Conservation (phyloP, 2,888 invertebrate species). For the Platycheirus rosarum region DNA sequence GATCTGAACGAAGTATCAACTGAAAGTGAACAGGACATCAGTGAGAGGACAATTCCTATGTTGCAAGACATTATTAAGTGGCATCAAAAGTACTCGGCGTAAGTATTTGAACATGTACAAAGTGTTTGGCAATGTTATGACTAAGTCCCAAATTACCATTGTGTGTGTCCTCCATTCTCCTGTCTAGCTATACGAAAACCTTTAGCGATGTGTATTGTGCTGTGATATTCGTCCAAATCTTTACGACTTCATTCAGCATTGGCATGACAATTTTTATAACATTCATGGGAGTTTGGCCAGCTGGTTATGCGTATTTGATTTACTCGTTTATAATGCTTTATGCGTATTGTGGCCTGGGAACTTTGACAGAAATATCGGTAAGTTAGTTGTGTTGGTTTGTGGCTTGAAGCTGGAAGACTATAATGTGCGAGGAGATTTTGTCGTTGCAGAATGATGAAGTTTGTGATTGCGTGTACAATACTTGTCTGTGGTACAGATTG, state of each 20-base stretch:
- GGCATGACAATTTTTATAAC: slow-evolving; percentile 76
- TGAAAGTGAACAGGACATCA: not conserved
- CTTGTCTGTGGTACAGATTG: slow-evolving; percentile 76
- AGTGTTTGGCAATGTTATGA: not conserved
- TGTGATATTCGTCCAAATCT: slow-evolving; percentile 76
- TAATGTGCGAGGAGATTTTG: not conserved
- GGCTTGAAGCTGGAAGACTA: not conserved
- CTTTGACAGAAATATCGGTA: slow-evolving; percentile 77
- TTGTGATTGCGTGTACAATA: slow-evolving; percentile 71
- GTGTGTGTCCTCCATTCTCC: slow-evolving; percentile 74
- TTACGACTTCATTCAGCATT: slow-evolving; percentile 69
- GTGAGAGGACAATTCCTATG: slow-evolving; percentile 16
- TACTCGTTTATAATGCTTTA: slow-evolving; percentile 75
- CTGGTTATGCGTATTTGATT: slow-evolving; percentile 75
- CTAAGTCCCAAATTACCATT: too few relatives aligned
- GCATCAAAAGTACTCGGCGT: slow-evolving; percentile 78
- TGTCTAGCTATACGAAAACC: slow-evolving; percentile 74
- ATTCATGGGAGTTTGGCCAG: slow-evolving; percentile 76
- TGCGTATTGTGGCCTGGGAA: slow-evolving; percentile 77
- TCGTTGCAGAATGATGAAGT: slow-evolving; percentile 75
- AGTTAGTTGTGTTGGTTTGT: not conserved
- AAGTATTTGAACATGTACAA: not conserved
- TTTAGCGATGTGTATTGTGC: slow-evolving; percentile 71
- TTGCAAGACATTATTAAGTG: slow-evolving; percentile 75
- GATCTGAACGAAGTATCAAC: slow-evolving; percentile 74